These are phyloP conservation scores for Macrosteles quadrilineatus DNA, from an alignment of 1,140 invertebrate genomes.

Conservation along the genomic window DNA sequence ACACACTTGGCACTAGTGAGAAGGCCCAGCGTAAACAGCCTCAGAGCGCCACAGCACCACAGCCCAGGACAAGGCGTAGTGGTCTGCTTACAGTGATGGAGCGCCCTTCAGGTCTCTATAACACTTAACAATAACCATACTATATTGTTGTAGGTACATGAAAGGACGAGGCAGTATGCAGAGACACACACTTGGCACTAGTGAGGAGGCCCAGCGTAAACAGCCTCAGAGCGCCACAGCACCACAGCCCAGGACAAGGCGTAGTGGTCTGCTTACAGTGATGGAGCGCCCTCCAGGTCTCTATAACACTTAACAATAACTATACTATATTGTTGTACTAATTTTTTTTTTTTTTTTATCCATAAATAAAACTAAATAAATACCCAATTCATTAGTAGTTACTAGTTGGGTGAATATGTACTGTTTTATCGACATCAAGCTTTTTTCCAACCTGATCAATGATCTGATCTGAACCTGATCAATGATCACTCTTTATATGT, in stretches of 20 bases:
- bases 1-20: no score
- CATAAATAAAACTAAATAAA: neutral
- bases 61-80: no score
- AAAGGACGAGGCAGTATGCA: conserved; percentile 66
- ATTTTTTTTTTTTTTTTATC: neutral
- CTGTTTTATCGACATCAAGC: no score
- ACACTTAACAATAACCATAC: no score
- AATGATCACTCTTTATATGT: no score
- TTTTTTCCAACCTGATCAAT: no score
- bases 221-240: conserved; percentile 51
- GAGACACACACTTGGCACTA: conserved; percentile 62
- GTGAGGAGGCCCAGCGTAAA: conserved; percentile 59
- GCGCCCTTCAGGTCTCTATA: conserved; percentile 78
- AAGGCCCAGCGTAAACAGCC: no score
- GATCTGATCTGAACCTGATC: no score
- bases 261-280: conserved; percentile 78
- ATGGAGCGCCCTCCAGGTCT: conserved; percentile 85
- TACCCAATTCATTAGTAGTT: no score
- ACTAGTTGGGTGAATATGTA: no score
- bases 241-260: conserved; percentile 58
- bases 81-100: conserved; percentile 83
- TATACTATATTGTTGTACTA: neutral
- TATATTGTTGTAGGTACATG: conserved; percentile 62
- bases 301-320: conserved; percentile 27
- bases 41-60: no score